These are phyloP conservation scores for Sipunculus nudus DNA, from an alignment of 2,888 invertebrate genomes.

Conservation along the genomic window DNA sequence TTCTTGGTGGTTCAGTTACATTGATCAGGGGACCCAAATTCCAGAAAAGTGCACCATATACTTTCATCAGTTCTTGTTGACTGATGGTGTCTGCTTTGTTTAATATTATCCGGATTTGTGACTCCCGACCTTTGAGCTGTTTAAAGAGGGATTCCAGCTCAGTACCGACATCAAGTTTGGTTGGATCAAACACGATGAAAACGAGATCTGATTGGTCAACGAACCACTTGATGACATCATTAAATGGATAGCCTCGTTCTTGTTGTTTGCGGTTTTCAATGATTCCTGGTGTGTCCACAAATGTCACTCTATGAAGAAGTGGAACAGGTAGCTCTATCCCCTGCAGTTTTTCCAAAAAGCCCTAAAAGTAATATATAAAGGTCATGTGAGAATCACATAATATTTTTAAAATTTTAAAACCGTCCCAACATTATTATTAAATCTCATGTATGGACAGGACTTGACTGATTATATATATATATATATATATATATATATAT, in stretches of 20 bases:
- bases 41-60: conserved; percentile 94
- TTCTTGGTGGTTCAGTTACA: conserved; percentile 89
- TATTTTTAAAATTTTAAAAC: too few relatives aligned
- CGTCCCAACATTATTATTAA: too few relatives aligned
- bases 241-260: conserved; percentile 92
- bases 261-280: conserved; percentile 89
- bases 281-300: conserved; percentile 96
- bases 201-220: conserved; percentile 95
- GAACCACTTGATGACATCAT: conserved; percentile 97
- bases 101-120: conserved; percentile 83
- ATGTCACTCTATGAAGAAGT: conserved; percentile 73
- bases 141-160: conserved; percentile 94
- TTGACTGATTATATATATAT: too few relatives aligned
- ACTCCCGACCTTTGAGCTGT: conserved; percentile 75
- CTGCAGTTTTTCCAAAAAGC: conserved; percentile 71
- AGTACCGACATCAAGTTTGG: conserved; percentile 92
- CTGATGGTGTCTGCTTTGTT: conserved; percentile 95
- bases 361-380: conserved; percentile 19
- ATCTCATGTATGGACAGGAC: too few relatives aligned
- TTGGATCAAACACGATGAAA: conserved; percentile 93
- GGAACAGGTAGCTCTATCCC: conserved; percentile 42
- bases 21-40: conserved; percentile 96
- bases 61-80: conserved; percentile 90
- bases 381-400: neutral
- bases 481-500: too few relatives aligned